Conservation (phyloP, 1,140 invertebrate species). For the Caerostris extrusa region DNA sequence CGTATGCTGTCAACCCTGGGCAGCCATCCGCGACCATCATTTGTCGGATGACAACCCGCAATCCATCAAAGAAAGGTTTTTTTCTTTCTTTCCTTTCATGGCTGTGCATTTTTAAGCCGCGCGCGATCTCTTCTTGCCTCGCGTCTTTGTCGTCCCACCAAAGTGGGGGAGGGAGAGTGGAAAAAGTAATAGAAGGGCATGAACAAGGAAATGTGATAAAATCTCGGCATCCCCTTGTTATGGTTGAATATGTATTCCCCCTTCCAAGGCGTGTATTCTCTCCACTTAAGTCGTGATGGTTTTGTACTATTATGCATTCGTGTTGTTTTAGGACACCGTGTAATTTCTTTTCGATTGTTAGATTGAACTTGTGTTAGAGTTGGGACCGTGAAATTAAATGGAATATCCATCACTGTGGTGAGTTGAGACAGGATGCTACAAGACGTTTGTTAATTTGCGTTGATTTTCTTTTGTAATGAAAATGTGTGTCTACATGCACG, state of each 20-base stretch:
- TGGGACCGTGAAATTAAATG: no score
- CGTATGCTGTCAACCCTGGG: constrained; percentile 37
- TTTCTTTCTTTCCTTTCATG: neutral
- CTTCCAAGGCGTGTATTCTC: neutral
- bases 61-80: constrained; percentile 62
- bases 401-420: no score
- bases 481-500: no score
- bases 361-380: no score
- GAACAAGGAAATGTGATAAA: constrained; percentile 1
- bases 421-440: no score
- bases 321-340: neutral
- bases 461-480: no score
- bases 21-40: constrained; percentile 60
- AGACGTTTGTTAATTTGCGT: no score
- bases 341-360: no score
- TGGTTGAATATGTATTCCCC: neutral
- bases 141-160: constrained; percentile 6
- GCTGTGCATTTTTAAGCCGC: constrained; percentile 39
- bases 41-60: constrained; percentile 67
- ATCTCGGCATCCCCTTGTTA: neutral
- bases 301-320: neutral
- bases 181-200: neutral
- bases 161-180: neutral
- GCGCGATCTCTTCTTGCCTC: neutral
- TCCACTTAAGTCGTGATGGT: neutral